A percentile compares a stretch with the other conserved stretches of the same genome.
Conservation (phyloP, 2,888 invertebrate genomes). For the Cephus sareptanus region DNA sequence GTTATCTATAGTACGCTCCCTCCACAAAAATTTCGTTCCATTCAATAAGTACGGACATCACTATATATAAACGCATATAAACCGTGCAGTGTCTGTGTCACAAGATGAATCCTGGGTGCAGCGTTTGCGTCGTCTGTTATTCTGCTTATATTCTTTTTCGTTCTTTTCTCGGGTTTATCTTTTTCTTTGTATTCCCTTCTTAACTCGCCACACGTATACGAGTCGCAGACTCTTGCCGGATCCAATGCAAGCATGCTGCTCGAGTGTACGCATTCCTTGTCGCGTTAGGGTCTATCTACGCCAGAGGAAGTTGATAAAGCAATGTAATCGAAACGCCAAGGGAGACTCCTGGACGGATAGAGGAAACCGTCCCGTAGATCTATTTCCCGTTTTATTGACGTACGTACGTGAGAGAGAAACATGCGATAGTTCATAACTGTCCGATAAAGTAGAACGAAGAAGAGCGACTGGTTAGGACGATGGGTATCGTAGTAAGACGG, state of each 20-base stretch:
- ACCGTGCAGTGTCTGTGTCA: neutral
- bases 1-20: neutral
- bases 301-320: slow-evolving; percentile 10
- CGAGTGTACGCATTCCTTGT: slow-evolving; percentile 6
- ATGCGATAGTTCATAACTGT: neutral
- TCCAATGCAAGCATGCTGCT: neutral
- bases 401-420: neutral
- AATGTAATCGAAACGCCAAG: slow-evolving; percentile 4
- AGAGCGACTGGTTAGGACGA: neutral
- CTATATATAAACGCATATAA: neutral
- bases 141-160: neutral
- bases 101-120: neutral
- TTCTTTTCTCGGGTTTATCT: neutral
- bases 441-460: neutral
- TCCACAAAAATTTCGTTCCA: neutral
- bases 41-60: neutral
- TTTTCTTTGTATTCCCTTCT: neutral
- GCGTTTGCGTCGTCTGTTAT: neutral
- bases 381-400: neutral
- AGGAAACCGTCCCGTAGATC: neutral
- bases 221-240: neutral
- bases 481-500: neutral
- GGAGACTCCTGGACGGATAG: neutral
- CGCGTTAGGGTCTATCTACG: neutral
- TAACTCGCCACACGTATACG: neutral